phyloP scores from a whole-genome alignment of 2,113 vertebrate genomes.

The Anthoscopus minutus region DNA sequence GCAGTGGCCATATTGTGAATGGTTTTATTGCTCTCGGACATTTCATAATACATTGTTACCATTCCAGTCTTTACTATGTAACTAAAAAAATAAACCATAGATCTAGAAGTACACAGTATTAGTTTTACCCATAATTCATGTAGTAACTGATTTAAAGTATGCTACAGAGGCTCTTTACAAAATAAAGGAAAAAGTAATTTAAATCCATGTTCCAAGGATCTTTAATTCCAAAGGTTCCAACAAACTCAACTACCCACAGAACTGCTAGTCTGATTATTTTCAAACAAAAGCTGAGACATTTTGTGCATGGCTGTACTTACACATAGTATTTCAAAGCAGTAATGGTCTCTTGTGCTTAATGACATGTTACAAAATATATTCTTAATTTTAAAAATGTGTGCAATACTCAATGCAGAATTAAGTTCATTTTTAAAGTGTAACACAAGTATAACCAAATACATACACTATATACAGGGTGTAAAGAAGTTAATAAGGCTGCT shows the following conservation, averaged over 20 bases:
- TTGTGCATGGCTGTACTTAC: not conserved
- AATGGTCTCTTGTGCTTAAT: constrained; percentile 9
- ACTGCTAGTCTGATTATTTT: not conserved
- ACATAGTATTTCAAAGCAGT: not conserved
- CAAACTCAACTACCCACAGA: not conserved
- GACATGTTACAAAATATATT: constrained; percentile 26
- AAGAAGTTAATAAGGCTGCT: not conserved
- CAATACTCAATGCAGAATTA: constrained; percentile 19
- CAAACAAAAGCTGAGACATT: not conserved
- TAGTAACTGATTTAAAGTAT: not conserved
- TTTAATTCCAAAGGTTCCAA: not conserved
- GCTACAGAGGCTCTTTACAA: constrained; percentile 18
- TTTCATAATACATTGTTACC: constrained; percentile 30
- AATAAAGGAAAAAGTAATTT: not conserved
- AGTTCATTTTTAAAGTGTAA: not conserved
- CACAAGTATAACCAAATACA: not conserved
- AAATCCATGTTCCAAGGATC: not conserved
- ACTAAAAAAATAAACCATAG: constrained; percentile 48
- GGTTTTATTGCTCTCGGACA: constrained; percentile 46
- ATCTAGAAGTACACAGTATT: constrained; percentile 39
- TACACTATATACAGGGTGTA: constrained; percentile 49
- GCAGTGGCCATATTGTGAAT: not conserved
- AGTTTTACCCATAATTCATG: constrained; percentile 13
- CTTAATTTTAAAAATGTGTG: constrained; percentile 10
- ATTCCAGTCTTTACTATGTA: constrained; percentile 30